Evolutionary conservation across 2,113 vertebrate genomes (phyloP).

Genomic region (Melanerpes aurifrons): DNA sequence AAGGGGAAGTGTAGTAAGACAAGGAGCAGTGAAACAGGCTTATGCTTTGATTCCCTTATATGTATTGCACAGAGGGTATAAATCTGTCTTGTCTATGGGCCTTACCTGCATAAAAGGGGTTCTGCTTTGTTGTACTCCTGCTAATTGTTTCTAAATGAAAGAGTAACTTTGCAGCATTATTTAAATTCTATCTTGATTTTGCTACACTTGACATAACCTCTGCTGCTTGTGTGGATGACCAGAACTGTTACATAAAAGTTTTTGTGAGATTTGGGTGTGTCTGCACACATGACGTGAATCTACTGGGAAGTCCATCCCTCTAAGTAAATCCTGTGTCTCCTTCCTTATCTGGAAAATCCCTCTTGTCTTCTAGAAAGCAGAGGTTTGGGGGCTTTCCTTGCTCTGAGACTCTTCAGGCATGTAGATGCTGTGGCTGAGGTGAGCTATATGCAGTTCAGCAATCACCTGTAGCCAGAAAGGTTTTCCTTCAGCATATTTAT

Average conservation of each 20-base stretch:
- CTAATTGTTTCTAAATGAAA: background rate
- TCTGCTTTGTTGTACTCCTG: background rate
- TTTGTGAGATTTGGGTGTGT: background rate
- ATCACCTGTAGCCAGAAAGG: background rate
- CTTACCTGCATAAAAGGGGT: background rate
- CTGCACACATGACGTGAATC: background rate
- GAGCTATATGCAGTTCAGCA: background rate
- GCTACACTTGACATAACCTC: background rate
- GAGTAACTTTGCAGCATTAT: background rate
- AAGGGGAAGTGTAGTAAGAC: background rate
- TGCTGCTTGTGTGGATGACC: background rate
- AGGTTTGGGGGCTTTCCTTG: background rate
- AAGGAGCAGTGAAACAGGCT: background rate
- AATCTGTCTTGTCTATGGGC: background rate
- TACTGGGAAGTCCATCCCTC: background rate
- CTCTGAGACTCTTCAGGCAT: background rate
- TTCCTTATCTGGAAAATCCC: background rate
- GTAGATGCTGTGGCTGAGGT: background rate
- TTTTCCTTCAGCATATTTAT: accelerated
- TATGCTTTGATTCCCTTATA: background rate
- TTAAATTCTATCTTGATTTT: background rate
- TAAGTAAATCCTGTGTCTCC: background rate
- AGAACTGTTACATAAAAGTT: background rate
- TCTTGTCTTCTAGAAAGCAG: background rate
- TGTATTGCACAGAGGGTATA: background rate